These are phyloP conservation scores for Nematolebias whitei DNA, from an alignment of 2,113 vertebrate genomes.

Conservation along the genomic window DNA sequence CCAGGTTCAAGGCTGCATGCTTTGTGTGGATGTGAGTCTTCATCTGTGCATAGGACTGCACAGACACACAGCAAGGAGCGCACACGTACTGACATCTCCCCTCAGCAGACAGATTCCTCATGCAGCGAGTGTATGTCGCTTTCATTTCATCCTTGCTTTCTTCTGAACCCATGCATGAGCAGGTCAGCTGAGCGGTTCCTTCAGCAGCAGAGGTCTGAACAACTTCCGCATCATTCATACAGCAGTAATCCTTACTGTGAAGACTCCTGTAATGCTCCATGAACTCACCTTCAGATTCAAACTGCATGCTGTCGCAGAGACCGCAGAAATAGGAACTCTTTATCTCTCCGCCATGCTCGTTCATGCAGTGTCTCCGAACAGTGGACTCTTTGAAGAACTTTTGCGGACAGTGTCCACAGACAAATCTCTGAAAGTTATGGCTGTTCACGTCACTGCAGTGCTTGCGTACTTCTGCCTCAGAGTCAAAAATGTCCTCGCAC, in stretches of 20 bases:
- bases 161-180: conserved; percentile 83
- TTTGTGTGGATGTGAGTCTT: conserved; percentile 77
- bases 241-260: conserved; percentile 89
- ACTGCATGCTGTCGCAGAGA: conserved; percentile 90
- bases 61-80: conserved; percentile 74
- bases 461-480: conserved; percentile 76
- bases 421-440: conserved; percentile 90
- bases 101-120: conserved; percentile 80
- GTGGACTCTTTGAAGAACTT: conserved; percentile 92
- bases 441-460: conserved; percentile 86
- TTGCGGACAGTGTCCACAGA: conserved; percentile 88
- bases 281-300: conserved; percentile 85
- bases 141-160: conserved; percentile 78
- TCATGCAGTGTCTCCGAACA: conserved; percentile 83
- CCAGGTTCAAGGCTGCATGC: conserved; percentile 65
- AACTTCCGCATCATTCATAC: conserved; percentile 73
- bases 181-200: conserved; percentile 41
- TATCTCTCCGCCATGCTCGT: conserved; percentile 80
- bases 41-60: conserved; percentile 75
- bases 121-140: conserved; percentile 79
- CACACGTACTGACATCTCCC: conserved; percentile 86
- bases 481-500: conserved; percentile 93
- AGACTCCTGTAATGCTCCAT: conserved; percentile 83
- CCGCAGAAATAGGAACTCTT: conserved; percentile 88
- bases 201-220: conserved; percentile 5